Conservation (phyloP, 1,140 invertebrate species). For the Drosophila nigromelanica region DNA sequence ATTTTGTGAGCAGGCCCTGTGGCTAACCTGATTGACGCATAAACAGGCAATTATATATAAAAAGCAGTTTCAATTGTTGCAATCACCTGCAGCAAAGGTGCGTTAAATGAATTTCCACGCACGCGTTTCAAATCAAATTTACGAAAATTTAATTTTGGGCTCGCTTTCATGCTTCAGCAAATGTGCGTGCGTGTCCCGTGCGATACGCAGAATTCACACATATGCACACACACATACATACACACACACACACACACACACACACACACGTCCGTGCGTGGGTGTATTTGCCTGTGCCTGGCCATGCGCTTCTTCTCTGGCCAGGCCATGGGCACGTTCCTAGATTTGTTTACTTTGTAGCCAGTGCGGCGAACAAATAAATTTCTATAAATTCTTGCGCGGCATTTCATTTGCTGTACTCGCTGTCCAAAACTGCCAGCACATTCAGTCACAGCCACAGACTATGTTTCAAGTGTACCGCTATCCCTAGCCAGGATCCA, state of each 20-base stretch:
- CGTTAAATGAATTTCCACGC: slow-evolving; percentile 75
- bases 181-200: slow-evolving; percentile 60
- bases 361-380: slow-evolving; percentile 66
- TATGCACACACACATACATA: neutral
- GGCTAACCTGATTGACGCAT: slow-evolving; percentile 72
- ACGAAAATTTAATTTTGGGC: slow-evolving; percentile 73
- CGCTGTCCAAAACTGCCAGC: slow-evolving; percentile 72
- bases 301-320: slow-evolving; percentile 45
- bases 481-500: slow-evolving; percentile 9
- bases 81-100: slow-evolving; percentile 38
- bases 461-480: slow-evolving; percentile 23
- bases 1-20: slow-evolving; percentile 17
- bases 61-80: slow-evolving; percentile 70
- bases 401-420: slow-evolving; percentile 74
- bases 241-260: neutral
- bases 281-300: slow-evolving; percentile 22
- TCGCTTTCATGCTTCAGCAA: slow-evolving; percentile 67
- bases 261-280: slow-evolving; percentile 20
- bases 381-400: slow-evolving; percentile 82
- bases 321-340: slow-evolving; percentile 61
- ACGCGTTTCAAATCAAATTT: slow-evolving; percentile 79
- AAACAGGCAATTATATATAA: slow-evolving; percentile 74
- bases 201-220: slow-evolving; percentile 5
- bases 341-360: slow-evolving; percentile 79
- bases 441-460: slow-evolving; percentile 62